These are phyloP conservation scores for Acleris holmiana DNA, from an alignment of 2,888 invertebrate genomes.

Conservation along the genomic window DNA sequence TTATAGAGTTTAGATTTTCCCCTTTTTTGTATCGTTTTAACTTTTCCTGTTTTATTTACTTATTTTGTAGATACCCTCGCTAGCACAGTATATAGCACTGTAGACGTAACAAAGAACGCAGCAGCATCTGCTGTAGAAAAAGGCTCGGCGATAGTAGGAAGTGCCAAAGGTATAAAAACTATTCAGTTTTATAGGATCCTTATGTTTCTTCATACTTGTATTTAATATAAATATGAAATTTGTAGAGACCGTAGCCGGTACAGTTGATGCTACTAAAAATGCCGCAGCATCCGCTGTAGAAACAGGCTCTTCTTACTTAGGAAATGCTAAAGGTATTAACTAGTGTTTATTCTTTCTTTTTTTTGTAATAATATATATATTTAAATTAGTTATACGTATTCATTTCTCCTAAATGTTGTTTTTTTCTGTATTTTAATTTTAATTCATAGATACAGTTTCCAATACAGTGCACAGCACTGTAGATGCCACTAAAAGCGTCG, in stretches of 20 bases:
- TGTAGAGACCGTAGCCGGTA: conserved; percentile 60
- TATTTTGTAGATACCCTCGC: conserved; percentile 42
- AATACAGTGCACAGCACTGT: too few relatives aligned
- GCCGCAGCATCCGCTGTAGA: conserved; percentile 57
- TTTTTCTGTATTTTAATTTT: too few relatives aligned
- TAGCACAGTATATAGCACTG: conserved; percentile 39
- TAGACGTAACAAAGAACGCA: conserved; percentile 42
- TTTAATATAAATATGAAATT: conserved; percentile 33
- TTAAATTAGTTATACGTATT: not conserved
- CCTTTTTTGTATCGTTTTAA: too few relatives aligned
- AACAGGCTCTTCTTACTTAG: conserved; percentile 52
- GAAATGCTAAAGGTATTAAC: conserved; percentile 56
- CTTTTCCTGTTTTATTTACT: too few relatives aligned
- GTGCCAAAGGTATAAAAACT: conserved; percentile 37
- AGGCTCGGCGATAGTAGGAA: conserved; percentile 39
- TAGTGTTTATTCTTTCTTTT: not conserved
- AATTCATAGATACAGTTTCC: too few relatives aligned
- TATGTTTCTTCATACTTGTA: conserved; percentile 9
- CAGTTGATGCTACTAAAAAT: conserved; percentile 62
- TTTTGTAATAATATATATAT: not conserved
- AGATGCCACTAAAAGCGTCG: too few relatives aligned
- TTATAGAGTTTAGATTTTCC: too few relatives aligned
- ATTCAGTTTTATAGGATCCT: too few relatives aligned
- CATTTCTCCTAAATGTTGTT: too few relatives aligned
- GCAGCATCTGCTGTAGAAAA: conserved; percentile 41